Evolutionary conservation across 2,797 vertebrate species (phyloP).

Genomic region (Acipenser oxyrinchus): DNA sequence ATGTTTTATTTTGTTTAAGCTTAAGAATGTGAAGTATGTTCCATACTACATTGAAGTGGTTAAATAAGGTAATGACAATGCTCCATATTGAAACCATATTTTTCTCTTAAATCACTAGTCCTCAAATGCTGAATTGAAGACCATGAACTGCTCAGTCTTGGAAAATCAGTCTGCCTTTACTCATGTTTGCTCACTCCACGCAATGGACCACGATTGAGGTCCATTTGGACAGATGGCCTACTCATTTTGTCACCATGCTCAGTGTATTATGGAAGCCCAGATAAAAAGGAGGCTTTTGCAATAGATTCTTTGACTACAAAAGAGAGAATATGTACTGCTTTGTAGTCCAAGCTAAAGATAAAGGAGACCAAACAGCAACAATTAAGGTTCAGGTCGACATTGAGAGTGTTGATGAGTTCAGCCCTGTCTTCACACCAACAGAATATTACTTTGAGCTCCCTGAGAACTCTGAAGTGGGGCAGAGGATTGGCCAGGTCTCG

Average conservation of each 20-base stretch:
- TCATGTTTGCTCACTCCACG: slow-evolving; percentile 64
- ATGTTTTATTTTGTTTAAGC: too few relatives aligned
- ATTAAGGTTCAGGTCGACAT: slow-evolving; percentile 68
- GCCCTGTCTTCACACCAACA: slow-evolving; percentile 78
- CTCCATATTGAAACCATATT: too few relatives aligned
- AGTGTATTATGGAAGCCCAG: slow-evolving; percentile 49
- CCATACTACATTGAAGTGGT: too few relatives aligned
- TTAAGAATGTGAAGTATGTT: too few relatives aligned
- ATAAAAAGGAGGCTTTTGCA: slow-evolving; percentile 66
- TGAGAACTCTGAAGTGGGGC: slow-evolving; percentile 48
- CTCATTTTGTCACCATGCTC: slow-evolving; percentile 71
- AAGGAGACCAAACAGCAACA: slow-evolving; percentile 64
- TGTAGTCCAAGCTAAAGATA: slow-evolving; percentile 77
- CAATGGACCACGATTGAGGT: slow-evolving; percentile 78
- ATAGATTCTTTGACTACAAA: slow-evolving; percentile 83
- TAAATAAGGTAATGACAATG: too few relatives aligned
- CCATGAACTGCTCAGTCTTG: slow-evolving; percentile 59
- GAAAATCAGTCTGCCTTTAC: slow-evolving; percentile 79
- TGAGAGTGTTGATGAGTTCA: slow-evolving; percentile 81
- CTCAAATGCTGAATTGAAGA: slow-evolving; percentile 8
- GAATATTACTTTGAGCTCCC: slow-evolving; percentile 74
- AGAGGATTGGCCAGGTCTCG: slow-evolving; percentile 70
- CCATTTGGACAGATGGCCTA: slow-evolving; percentile 75
- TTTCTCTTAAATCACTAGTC: too few relatives aligned
- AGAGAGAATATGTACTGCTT: slow-evolving; percentile 70